Conservation (phyloP, 2,113 vertebrate genomes). For the Trematomus loennbergii region DNA sequence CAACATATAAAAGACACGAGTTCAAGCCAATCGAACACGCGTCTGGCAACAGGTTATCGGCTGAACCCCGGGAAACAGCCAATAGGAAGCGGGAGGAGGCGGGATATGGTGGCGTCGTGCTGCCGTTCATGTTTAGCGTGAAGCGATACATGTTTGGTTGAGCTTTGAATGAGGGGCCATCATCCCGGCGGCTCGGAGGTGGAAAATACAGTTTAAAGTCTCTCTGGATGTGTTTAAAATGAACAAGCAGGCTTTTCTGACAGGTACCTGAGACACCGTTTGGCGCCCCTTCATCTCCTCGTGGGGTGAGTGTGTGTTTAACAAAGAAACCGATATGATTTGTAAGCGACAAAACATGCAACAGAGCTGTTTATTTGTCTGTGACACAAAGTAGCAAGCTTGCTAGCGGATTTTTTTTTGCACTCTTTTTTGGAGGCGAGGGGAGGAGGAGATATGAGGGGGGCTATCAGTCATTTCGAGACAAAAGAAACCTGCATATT, state of each 20-base stretch:
- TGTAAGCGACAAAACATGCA: conserved; percentile 59
- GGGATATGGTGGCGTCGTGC: conserved; percentile 24
- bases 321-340: background rate
- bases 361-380: conserved; percentile 83
- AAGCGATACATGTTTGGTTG: conserved; percentile 80
- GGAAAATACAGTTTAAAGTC: conserved; percentile 77
- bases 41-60: conserved; percentile 38
- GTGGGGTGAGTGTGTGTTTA: conserved; percentile 68
- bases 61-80: conserved; percentile 36
- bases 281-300: conserved; percentile 1
- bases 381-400: conserved; percentile 83
- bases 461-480: conserved; percentile 48
- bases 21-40: conserved; percentile 51
- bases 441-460: background rate
- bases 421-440: conserved; percentile 34
- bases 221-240: conserved; percentile 47
- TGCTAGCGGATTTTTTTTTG: conserved; percentile 77
- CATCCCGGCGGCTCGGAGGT: conserved; percentile 77
- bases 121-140: conserved; percentile 48
- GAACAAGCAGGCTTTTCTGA: conserved; percentile 36
- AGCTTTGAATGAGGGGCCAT: conserved; percentile 82
- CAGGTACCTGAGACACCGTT: conserved; percentile 34
- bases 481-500: conserved; percentile 62
- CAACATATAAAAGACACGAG: conserved; percentile 36
- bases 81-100: conserved; percentile 65